Conservation (phyloP, 2,888 invertebrate species). For the Dryobota labecula region DNA sequence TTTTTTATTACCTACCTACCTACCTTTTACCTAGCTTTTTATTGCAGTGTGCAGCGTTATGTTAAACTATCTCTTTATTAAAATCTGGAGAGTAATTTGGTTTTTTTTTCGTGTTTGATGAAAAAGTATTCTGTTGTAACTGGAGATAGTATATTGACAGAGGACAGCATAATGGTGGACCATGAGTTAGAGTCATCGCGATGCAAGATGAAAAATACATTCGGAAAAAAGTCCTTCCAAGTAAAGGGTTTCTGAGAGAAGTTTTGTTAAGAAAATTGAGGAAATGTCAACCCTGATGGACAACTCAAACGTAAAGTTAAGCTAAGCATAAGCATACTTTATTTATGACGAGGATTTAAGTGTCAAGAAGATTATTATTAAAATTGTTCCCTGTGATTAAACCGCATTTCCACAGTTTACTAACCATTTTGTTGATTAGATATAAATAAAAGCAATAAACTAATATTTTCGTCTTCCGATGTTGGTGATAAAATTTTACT, state of each 20-base stretch:
- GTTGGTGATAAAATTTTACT: conserved; percentile 24
- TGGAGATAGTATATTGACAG: background rate
- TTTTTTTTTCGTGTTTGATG: background rate
- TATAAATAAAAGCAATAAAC: background rate
- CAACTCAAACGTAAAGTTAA: background rate
- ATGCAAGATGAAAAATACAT: background rate
- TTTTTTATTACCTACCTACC: too few species aligned
- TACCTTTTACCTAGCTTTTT: background rate
- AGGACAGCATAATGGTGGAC: background rate
- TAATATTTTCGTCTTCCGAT: conserved; percentile 3
- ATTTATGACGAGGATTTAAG: background rate
- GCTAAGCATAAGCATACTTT: background rate
- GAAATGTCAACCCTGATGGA: background rate
- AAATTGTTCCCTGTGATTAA: background rate
- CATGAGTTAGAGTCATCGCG: background rate
- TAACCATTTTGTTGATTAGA: background rate
- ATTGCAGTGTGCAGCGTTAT: background rate
- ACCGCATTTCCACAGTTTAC: background rate
- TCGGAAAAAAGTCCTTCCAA: background rate
- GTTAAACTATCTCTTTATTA: background rate
- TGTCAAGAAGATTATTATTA: background rate
- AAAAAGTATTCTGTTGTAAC: background rate
- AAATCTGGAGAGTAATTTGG: background rate
- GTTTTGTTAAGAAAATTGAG: background rate
- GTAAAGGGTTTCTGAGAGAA: background rate